Conservation (phyloP, 2,888 invertebrate species). For the Drosophila kanekoi region DNA sequence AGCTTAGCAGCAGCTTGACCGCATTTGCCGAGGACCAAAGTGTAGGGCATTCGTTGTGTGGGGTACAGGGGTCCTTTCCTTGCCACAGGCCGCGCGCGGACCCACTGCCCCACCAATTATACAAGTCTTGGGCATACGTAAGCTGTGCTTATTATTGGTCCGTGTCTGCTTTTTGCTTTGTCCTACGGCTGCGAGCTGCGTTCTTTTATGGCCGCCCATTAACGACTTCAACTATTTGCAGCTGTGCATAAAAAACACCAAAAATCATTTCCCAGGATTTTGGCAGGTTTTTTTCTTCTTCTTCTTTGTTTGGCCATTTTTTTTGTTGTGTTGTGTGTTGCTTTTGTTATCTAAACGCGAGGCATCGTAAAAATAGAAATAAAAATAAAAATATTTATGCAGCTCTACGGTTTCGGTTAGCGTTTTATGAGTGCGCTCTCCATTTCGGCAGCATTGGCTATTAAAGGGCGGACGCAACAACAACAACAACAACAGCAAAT, state of each 20-base stretch:
- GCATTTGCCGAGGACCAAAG: constrained; percentile 29
- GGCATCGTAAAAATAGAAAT: constrained; percentile 71
- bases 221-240: constrained; percentile 69
- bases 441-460: constrained; percentile 53
- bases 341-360: constrained; percentile 38
- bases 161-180: constrained; percentile 26
- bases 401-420: constrained; percentile 49
- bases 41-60: neutral
- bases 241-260: constrained; percentile 59
- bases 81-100: constrained; percentile 12
- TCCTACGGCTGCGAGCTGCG: constrained; percentile 31
- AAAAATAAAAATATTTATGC: constrained; percentile 74
- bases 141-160: constrained; percentile 53
- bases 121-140: constrained; percentile 49
- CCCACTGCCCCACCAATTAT: constrained; percentile 51
- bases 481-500: constrained; percentile 26
- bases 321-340: constrained; percentile 1
- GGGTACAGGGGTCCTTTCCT: neutral
- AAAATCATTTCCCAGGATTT: constrained; percentile 50
- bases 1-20: constrained; percentile 59
- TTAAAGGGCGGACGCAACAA: constrained; percentile 55
- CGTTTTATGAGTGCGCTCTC: constrained; percentile 56
- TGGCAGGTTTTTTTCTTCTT: constrained; percentile 34
- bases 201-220: constrained; percentile 61
- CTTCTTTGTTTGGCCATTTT: constrained; percentile 2